Percentiles rank a stretch among this genome's conserved stretches.
These are phyloP conservation scores for Euclidia mi DNA, from an alignment of 2,888 invertebrate genomes.

Conservation along the genomic window DNA sequence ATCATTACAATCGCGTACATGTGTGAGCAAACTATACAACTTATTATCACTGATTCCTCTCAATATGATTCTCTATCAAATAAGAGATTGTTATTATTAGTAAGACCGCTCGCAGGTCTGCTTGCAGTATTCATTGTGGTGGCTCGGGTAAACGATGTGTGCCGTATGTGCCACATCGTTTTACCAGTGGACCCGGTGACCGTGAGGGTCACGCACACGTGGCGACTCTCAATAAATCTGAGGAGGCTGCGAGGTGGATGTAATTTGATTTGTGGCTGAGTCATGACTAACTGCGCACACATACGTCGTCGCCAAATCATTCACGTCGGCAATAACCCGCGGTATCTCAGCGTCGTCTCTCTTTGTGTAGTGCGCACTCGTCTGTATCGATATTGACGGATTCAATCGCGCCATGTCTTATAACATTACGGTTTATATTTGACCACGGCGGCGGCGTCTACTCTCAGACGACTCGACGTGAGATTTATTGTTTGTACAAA, in stretches of 20 bases:
- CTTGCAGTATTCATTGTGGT: slow-evolving; percentile 31
- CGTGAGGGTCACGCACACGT: slow-evolving; percentile 12
- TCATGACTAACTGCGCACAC: slow-evolving; percentile 30
- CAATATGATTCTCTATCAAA: too few relatives aligned
- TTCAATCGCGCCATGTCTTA: slow-evolving; percentile 12
- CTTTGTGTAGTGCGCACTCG: too few relatives aligned
- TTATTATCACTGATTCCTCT: too few relatives aligned
- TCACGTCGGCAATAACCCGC: slow-evolving; percentile 45
- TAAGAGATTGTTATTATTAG: too few relatives aligned
- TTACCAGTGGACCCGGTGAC: neutral
- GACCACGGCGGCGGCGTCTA: too few relatives aligned
- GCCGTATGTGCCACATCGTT: neutral
- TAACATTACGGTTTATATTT: neutral
- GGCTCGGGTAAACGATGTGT: slow-evolving; percentile 12
- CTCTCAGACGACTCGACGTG: too few relatives aligned
- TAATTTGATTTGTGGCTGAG: slow-evolving; percentile 35
- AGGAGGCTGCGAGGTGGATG: slow-evolving; percentile 16
- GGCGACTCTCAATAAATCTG: slow-evolving; percentile 35
- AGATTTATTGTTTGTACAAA: too few relatives aligned
- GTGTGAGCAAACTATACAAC: too few relatives aligned
- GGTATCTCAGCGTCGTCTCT: neutral
- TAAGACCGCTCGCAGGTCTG: slow-evolving; percentile 4
- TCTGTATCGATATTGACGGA: slow-evolving; percentile 11
- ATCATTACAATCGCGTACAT: too few relatives aligned
- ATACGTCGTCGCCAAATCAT: slow-evolving; percentile 27